phyloP scores from a whole-genome alignment of 2,797 vertebrate genomes.

The Esox masquinongy region DNA sequence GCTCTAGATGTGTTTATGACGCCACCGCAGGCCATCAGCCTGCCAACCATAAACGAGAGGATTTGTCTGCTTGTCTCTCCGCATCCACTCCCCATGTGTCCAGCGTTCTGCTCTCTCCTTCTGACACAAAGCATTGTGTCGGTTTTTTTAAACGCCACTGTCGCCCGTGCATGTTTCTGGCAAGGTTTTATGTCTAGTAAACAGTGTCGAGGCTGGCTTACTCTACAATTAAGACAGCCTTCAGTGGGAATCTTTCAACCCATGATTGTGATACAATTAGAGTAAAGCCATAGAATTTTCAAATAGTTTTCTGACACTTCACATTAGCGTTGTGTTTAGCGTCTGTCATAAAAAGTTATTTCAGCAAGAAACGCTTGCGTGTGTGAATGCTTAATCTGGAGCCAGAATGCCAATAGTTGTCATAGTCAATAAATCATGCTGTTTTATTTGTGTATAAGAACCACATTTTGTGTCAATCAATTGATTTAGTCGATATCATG shows the following conservation, averaged over 20 bases:
- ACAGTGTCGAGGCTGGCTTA: constrained; percentile 58
- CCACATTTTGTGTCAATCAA: background rate
- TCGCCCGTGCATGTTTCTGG: constrained; percentile 61
- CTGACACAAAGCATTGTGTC: constrained; percentile 42
- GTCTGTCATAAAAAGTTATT: constrained; percentile 46
- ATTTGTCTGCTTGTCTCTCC: constrained; percentile 66
- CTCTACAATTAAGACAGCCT: constrained; percentile 74
- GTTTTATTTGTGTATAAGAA: background rate
- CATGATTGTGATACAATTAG: constrained; percentile 71
- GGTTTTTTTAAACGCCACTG: constrained; percentile 66
- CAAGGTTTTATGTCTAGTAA: constrained; percentile 69
- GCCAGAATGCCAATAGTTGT: background rate
- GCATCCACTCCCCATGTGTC: constrained; percentile 56
- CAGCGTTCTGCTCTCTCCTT: constrained; percentile 52
- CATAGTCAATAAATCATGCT: background rate
- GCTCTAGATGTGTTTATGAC: constrained; percentile 46
- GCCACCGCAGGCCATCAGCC: constrained; percentile 33
- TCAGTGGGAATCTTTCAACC: constrained; percentile 71
- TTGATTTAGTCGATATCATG: background rate
- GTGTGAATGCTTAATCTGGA: background rate
- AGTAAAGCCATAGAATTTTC: constrained; percentile 66
- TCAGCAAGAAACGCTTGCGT: constrained; percentile 3
- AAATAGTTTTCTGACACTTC: constrained; percentile 55
- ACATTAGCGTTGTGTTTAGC: constrained; percentile 53
- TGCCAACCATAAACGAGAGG: constrained; percentile 69